Percentiles rank a stretch among this genome's conserved stretches.
These are phyloP conservation scores for Champsocephalus gunnari DNA, from an alignment of 2,797 vertebrate species.

Conservation along the genomic window DNA sequence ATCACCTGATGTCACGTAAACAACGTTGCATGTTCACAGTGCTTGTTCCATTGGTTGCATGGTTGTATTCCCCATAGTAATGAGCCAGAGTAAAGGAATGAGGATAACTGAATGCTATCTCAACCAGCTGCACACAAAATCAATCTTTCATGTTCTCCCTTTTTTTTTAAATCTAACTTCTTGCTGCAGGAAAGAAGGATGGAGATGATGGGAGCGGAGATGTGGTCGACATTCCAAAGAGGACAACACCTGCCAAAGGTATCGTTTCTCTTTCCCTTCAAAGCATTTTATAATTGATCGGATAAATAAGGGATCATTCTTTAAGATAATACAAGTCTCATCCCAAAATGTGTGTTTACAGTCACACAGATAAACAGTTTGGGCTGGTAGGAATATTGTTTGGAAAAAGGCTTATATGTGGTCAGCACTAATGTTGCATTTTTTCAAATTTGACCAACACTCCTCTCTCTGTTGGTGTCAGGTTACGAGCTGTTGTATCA, in stretches of 20 bases:
- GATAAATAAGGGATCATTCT: neutral
- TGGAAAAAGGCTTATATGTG: neutral
- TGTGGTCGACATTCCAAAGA: slow-evolving; percentile 95
- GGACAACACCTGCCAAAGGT: slow-evolving; percentile 94
- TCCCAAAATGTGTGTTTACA: neutral
- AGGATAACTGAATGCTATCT: slow-evolving; percentile 26
- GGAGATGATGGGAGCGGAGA: slow-evolving; percentile 88
- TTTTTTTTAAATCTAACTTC: neutral
- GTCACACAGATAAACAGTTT: neutral
- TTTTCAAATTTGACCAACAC: neutral
- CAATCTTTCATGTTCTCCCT: neutral
- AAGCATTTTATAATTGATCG: neutral
- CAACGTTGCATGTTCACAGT: slow-evolving; percentile 64
- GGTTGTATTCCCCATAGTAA: slow-evolving; percentile 27
- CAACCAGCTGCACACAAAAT: neutral
- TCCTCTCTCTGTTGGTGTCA: slow-evolving; percentile 57
- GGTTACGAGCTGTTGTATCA: slow-evolving; percentile 97
- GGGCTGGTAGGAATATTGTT: neutral
- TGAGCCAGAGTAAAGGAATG: slow-evolving; percentile 7
- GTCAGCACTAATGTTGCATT: neutral
- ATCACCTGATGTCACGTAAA: slow-evolving; percentile 38
- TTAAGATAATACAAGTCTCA: too few species aligned
- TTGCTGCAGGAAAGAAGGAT: slow-evolving; percentile 89
- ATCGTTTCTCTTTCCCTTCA: neutral
- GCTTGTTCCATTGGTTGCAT: slow-evolving; percentile 61